phyloP scores from a whole-genome alignment of 2,888 invertebrate genomes.

The Cerceris ruficornis region DNA sequence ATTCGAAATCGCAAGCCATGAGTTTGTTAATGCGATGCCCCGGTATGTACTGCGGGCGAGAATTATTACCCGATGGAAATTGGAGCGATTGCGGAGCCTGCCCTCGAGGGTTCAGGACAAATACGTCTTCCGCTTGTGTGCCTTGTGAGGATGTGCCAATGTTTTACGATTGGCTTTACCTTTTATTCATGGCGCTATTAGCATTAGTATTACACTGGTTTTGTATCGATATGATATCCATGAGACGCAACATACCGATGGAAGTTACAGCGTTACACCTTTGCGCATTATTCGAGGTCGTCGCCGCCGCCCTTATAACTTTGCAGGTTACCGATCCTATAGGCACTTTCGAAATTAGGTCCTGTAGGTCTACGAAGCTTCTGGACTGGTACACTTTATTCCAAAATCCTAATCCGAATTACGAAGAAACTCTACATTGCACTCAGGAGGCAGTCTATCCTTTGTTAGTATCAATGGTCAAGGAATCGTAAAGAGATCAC shows the following conservation, averaged over 20 bases:
- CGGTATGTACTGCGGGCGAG: constrained; percentile 92
- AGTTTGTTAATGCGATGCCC: constrained; percentile 84
- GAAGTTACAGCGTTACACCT: constrained; percentile 90
- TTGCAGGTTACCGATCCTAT: constrained; percentile 91
- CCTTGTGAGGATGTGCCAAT: constrained; percentile 89
- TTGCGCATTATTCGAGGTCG: constrained; percentile 92
- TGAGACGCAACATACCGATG: constrained; percentile 89
- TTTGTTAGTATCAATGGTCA: constrained; percentile 86
- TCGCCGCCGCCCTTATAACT: constrained; percentile 89
- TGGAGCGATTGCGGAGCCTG: constrained; percentile 94
- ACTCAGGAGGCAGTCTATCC: constrained; percentile 99
- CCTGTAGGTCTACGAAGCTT: constrained; percentile 90
- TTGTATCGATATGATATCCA: constrained; percentile 93
- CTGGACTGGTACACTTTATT: constrained; percentile 99
- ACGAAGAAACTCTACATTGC: constrained; percentile 93
- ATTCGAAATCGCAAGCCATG: constrained; percentile 39
- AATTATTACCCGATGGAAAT: constrained; percentile 85
- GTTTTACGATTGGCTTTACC: constrained; percentile 96
- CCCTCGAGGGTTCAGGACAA: constrained; percentile 91
- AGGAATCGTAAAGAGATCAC: not conserved
- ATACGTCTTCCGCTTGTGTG: constrained; percentile 88
- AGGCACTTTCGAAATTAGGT: constrained; percentile 88
- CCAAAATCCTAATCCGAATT: constrained; percentile 96
- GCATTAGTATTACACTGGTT: constrained; percentile 95
- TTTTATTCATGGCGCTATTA: constrained; percentile 96